Evolutionary conservation across 2,113 vertebrate species (phyloP).

Genomic region (Mirounga angustirostris): DNA sequence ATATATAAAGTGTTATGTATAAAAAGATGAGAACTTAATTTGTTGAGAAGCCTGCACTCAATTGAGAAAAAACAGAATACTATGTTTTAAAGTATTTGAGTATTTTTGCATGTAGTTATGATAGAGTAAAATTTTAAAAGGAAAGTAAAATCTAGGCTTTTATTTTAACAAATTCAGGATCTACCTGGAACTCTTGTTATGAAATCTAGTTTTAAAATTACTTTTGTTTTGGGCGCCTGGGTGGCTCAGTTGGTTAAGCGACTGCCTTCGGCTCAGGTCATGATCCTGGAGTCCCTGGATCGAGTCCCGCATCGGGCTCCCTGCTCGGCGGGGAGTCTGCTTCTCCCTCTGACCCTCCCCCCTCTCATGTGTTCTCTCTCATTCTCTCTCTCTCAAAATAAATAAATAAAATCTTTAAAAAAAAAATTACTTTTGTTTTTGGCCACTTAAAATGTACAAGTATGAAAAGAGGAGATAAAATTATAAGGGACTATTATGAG

Average conservation of each 20-base stretch:
- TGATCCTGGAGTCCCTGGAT: too few relatives aligned
- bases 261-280: too few relatives aligned
- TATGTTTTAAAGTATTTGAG: background rate
- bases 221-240: background rate
- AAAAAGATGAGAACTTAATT: background rate
- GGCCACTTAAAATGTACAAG: background rate
- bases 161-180: background rate
- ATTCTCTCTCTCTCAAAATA: too few relatives aligned
- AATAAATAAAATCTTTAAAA: too few relatives aligned
- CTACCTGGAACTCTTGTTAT: background rate
- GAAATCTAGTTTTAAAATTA: background rate
- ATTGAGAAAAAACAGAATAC: background rate
- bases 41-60: background rate
- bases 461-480: background rate
- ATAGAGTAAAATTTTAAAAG: background rate
- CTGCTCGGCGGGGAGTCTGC: too few relatives aligned
- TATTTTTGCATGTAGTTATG: background rate
- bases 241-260: too few relatives aligned
- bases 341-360: too few relatives aligned
- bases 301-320: too few relatives aligned
- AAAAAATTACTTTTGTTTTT: background rate
- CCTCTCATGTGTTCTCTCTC: too few relatives aligned
- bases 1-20: background rate
- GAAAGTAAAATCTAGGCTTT: background rate
- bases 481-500: background rate